Evolutionary conservation across 1,140 invertebrate species (phyloP), one percentile per base, ranked within the genome.

Genomic region (Ostrea edulis): DNA sequence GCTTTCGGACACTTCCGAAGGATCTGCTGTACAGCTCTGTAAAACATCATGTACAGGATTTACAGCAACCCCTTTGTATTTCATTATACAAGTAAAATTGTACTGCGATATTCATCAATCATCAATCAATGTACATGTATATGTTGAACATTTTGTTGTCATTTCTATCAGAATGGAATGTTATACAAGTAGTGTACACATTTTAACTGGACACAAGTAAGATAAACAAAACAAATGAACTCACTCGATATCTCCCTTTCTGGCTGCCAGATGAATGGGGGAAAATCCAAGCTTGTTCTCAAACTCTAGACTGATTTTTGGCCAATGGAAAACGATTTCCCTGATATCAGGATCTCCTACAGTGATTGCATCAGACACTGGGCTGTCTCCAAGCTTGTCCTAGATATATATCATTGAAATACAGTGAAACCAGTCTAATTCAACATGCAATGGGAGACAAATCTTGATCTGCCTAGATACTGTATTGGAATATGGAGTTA

Each of bases 191-290:
- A 58, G 20, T 58, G 12, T 58, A 58, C 2, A 9, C 14, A 55
- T 55, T 55, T 55, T 9, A 8, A 3, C 9, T 55, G 9, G 9
- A 55, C 14, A 55, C 14, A 17, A 12, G 54, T 1, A 55, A 12
- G 54, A 9, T 71, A 1, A 71, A 71, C 68, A 25, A 11, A 35
- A 9, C 25, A 29, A 25, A 25, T 8, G n/a, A 14, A 83, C 87
- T 86, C 52, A 88, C 87, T 68, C 52, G 17, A 52, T 25, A 14
- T 88, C 87, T 52, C 84, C 84, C 65, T 88, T 88, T 53, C 87
- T 88, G 17, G 87, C 87, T 52, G 87, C 87, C 25, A 86, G 51
- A 65, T 88, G 87, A 8, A 88, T 88, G 20, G 87, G 87, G 9
- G 68, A 85, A 51, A 88, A 88, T 44, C 87, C 87, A 0, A 85